Evolutionary conservation across 2,113 vertebrate genomes (phyloP).

Genomic region (Baryphthengus martii): DNA sequence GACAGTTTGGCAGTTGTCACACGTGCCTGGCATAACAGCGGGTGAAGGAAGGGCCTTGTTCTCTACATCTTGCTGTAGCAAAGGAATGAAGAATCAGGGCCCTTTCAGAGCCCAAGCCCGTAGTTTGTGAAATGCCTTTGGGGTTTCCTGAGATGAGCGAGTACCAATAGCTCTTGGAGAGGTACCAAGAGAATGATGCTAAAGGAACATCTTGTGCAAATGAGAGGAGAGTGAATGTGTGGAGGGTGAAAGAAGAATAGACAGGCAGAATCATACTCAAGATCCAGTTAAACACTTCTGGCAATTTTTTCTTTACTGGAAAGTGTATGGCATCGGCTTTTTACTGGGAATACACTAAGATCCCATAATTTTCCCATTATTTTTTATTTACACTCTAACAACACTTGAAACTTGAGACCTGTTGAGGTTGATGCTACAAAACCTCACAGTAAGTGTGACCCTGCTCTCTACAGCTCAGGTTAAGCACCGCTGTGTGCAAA

Average conservation of each 20-base stretch:
- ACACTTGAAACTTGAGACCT: not conserved
- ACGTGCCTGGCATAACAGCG: not conserved
- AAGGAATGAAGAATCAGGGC: not conserved
- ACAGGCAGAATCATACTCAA: not conserved
- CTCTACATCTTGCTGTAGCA: not conserved
- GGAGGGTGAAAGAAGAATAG: not conserved
- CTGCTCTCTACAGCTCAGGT: not conserved
- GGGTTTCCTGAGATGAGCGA: not conserved
- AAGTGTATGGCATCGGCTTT: not conserved
- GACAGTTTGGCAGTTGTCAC: not conserved
- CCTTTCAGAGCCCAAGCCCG: not conserved
- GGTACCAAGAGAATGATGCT: not conserved
- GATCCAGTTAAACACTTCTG: not conserved
- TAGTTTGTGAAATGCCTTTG: not conserved
- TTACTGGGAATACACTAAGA: not conserved
- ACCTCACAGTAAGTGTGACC: not conserved
- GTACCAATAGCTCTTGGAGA: not conserved
- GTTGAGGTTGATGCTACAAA: not conserved
- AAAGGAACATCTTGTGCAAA: not conserved
- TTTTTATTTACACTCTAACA: not conserved
- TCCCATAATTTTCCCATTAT: not conserved
- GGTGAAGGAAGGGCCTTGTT: accelerated
- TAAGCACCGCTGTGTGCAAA: not conserved
- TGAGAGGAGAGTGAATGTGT: not conserved
- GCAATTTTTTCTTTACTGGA: not conserved